Evolutionary conservation across 64 coral and sea anemone genomes (phyloP).

Genomic region (Montipora sp.): DNA sequence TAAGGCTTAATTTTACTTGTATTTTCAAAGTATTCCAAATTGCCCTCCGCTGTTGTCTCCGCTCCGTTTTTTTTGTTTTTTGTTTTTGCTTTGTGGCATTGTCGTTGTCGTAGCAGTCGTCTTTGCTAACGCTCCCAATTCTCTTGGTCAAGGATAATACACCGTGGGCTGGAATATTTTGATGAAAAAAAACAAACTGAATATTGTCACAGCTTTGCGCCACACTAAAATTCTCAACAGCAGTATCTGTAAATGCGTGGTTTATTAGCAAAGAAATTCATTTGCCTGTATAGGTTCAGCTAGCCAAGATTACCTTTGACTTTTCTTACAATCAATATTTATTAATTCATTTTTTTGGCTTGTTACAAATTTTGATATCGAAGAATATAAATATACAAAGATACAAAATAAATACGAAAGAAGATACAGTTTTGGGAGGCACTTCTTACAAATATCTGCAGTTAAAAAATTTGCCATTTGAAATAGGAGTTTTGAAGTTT

Average conservation of each 20-base stretch:
- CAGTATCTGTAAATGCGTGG: conserved; percentile 1
- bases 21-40: too few relatives aligned
- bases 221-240: background rate
- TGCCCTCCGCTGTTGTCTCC: too few relatives aligned
- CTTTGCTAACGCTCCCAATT: background rate
- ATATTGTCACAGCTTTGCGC: too few relatives aligned
- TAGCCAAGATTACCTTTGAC: background rate
- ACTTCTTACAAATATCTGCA: conserved; percentile 48
- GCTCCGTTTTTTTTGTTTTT: too few relatives aligned
- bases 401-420: conserved; percentile 61
- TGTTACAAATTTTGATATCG: conserved; percentile 51
- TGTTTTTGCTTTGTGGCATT: background rate
- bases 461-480: conserved; percentile 40
- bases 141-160: background rate
- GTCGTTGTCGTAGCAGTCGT: background rate
- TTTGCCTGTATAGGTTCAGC: background rate
- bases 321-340: conserved; percentile 48
- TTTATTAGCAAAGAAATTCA: conserved; percentile 49
- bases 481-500: conserved; percentile 15
- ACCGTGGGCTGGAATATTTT: too few relatives aligned
- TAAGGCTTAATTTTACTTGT: too few relatives aligned
- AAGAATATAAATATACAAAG: conserved; percentile 65
- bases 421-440: conserved; percentile 8
- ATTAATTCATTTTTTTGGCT: background rate
- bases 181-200: too few relatives aligned